Conservation (phyloP, 2,888 invertebrate species). For the Keiferia lycopersicella region DNA sequence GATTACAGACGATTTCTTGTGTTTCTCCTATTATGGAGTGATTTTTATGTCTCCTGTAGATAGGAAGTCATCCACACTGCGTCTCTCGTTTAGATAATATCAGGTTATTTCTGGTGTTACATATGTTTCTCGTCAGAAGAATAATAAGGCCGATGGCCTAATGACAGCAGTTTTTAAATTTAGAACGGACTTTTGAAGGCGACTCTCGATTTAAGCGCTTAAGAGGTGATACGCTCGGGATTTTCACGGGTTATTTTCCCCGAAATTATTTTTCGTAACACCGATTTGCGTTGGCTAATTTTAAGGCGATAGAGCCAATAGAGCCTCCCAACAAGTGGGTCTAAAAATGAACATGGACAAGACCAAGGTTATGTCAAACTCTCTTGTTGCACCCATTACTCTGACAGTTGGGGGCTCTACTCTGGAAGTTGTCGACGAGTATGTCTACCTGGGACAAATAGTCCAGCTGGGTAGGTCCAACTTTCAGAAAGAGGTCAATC, state of each 20-base stretch:
- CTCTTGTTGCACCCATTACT: too few relatives aligned
- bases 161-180: slow-evolving; percentile 62
- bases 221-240: slow-evolving; percentile 44
- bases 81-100: slow-evolving; percentile 74
- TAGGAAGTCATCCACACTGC: slow-evolving; percentile 50
- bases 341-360: too few relatives aligned
- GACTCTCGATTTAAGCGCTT: slow-evolving; percentile 55
- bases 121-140: slow-evolving; percentile 76
- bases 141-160: slow-evolving; percentile 81
- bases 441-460: too few relatives aligned
- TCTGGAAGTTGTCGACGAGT: too few relatives aligned
- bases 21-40: slow-evolving; percentile 62
- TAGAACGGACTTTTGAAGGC: slow-evolving; percentile 63
- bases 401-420: too few relatives aligned
- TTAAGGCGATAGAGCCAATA: too few relatives aligned
- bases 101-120: slow-evolving; percentile 74
- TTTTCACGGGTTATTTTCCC: slow-evolving; percentile 35
- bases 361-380: too few relatives aligned
- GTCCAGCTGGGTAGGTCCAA: too few relatives aligned
- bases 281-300: slow-evolving; percentile 19
- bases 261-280: slow-evolving; percentile 21
- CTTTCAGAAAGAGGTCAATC: too few relatives aligned
- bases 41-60: slow-evolving; percentile 58
- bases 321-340: too few relatives aligned
- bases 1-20: slow-evolving; percentile 42